A percentile compares a stretch with the other conserved stretches of the same genome.
Evolutionary conservation across 2,888 invertebrate genomes (phyloP).

Genomic region (Stenotaenia linearis): DNA sequence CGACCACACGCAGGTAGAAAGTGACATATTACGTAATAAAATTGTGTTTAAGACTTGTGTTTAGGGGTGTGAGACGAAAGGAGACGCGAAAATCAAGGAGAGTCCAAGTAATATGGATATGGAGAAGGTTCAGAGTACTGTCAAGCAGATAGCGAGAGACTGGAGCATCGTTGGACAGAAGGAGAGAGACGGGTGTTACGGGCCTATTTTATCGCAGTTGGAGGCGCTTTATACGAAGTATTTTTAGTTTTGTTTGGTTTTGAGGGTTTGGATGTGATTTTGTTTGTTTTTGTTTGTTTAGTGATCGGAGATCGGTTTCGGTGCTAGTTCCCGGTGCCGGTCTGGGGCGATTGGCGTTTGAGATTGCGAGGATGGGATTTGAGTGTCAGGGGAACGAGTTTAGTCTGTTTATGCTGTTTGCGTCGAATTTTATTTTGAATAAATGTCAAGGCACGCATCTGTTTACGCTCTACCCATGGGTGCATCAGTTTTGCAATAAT

Average conservation of each 20-base stretch:
- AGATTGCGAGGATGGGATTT: conserved; percentile 83
- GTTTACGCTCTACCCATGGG: conserved; percentile 85
- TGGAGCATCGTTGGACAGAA: conserved; percentile 81
- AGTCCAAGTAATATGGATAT: conserved; percentile 50
- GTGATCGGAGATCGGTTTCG: conserved; percentile 52
- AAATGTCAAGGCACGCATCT: conserved; percentile 62
- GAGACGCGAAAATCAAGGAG: not conserved
- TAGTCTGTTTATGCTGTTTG: conserved; percentile 93
- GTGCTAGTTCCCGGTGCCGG: conserved; percentile 96
- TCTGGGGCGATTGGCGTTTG: conserved; percentile 85
- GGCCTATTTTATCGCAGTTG: conserved; percentile 80
- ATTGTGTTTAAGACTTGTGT: no score
- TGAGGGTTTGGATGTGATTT: not conserved
- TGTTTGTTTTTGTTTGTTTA: conserved; percentile 40
- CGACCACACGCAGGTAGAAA: conserved; percentile 39
- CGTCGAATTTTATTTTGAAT: conserved; percentile 92
- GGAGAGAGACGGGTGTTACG: conserved; percentile 81
- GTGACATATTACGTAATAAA: no score
- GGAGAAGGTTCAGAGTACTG: conserved; percentile 82
- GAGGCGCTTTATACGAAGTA: conserved; percentile 60
- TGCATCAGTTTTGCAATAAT: conserved; percentile 91
- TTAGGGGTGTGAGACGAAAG: not conserved
- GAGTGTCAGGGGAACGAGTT: conserved; percentile 96
- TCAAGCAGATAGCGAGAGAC: conserved; percentile 94
- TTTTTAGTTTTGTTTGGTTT: not conserved